These are phyloP conservation scores for Neosalanx taihuensis DNA, from an alignment of 2,797 vertebrate genomes.

Conservation along the genomic window DNA sequence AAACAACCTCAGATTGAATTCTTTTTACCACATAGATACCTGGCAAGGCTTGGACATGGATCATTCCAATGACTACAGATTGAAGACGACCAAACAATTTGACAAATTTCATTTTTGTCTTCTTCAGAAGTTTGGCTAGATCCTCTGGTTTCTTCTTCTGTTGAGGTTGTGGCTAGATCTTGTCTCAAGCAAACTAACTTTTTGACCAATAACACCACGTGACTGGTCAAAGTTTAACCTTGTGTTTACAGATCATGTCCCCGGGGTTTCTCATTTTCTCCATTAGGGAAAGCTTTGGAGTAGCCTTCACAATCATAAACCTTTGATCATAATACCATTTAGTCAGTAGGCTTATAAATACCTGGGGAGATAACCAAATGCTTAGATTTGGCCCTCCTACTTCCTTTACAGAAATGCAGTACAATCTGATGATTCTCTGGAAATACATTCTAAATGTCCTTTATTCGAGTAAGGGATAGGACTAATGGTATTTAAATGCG, in stretches of 20 bases:
- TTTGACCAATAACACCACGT: conserved; percentile 45
- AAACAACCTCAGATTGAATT: neutral
- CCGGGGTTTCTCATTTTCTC: neutral
- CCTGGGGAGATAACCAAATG: too few relatives aligned
- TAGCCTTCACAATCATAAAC: neutral
- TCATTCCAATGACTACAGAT: conserved; percentile 79
- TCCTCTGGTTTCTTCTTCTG: too few relatives aligned
- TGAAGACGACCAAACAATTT: conserved; percentile 73
- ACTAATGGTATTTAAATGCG: neutral
- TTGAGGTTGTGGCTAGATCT: too few relatives aligned
- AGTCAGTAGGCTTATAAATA: neutral
- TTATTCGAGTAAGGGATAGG: too few relatives aligned
- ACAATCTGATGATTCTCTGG: too few relatives aligned
- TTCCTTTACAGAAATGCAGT: too few relatives aligned
- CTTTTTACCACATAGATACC: conserved; percentile 61
- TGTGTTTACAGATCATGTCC: neutral
- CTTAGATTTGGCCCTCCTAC: too few relatives aligned
- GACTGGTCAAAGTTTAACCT: conserved; percentile 59
- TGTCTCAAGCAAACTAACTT: neutral
- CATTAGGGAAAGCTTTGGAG: neutral
- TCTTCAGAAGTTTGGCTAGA: neutral
- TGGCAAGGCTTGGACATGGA: conserved; percentile 83
- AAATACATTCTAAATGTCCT: too few relatives aligned
- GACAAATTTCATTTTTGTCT: conserved; percentile 66
- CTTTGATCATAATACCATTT: neutral